phyloP scores from a whole-genome alignment of 2,797 vertebrate genomes.

The Epinephelus malabaricus region DNA sequence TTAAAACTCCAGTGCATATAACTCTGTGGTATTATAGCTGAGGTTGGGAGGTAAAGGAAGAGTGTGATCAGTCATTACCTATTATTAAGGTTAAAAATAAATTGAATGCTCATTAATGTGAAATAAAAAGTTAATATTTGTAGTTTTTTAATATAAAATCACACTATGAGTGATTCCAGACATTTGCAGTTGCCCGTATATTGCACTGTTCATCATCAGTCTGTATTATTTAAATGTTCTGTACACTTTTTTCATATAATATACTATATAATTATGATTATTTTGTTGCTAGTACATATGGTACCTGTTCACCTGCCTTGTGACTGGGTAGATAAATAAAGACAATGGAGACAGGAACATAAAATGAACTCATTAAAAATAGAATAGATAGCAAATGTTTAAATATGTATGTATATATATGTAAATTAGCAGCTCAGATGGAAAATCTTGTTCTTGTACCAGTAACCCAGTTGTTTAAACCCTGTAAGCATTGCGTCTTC shows the following conservation, averaged over 20 bases:
- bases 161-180: background rate
- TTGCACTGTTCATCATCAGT: background rate
- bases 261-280: background rate
- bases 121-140: constrained; percentile 10
- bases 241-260: background rate
- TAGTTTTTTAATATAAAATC: background rate
- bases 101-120: background rate
- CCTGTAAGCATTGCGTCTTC: background rate
- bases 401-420: background rate
- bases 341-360: background rate
- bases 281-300: background rate
- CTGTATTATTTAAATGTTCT: constrained; percentile 3
- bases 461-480: background rate
- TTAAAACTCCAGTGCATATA: background rate
- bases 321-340: background rate
- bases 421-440: background rate
- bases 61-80: background rate
- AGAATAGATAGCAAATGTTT: background rate
- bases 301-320: background rate
- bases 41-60: no score
- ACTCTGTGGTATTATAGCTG: background rate
- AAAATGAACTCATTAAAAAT: background rate
- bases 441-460: background rate
- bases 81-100: background rate
- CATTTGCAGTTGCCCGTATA: background rate